These are phyloP conservation scores for Diprion similis DNA, from an alignment of 1,140 invertebrate genomes.

Conservation along the genomic window DNA sequence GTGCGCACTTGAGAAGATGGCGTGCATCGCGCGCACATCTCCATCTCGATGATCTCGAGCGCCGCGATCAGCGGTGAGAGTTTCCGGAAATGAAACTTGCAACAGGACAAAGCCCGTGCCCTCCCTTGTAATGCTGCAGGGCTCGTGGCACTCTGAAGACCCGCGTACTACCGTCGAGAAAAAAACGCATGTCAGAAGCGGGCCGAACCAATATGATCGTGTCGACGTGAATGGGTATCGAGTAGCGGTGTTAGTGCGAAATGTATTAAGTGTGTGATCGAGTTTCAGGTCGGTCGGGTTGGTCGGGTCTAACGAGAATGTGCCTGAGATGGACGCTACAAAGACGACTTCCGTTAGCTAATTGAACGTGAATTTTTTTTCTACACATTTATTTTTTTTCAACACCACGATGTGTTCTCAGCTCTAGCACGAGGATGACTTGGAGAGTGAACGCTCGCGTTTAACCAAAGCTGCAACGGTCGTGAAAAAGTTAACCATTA, in stretches of 20 bases:
- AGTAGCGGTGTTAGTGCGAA: background rate
- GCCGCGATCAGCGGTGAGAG: background rate
- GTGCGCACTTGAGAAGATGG: background rate
- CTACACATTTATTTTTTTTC: background rate
- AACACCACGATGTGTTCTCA: background rate
- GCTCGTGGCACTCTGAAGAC: slow-evolving; percentile 15
- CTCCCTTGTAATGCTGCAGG: slow-evolving; percentile 27
- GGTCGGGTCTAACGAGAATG: slow-evolving; percentile 22
- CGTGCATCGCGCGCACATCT: background rate
- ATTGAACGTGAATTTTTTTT: slow-evolving; percentile 36
- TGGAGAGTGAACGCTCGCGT: background rate
- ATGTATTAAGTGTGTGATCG: background rate
- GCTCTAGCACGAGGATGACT: background rate
- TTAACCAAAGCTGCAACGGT: background rate
- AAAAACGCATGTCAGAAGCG: background rate
- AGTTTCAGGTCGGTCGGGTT: background rate
- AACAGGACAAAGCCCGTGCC: slow-evolving; percentile 31
- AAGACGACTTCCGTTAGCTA: slow-evolving; percentile 37
- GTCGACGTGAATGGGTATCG: background rate
- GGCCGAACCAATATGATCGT: background rate
- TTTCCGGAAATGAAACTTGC: slow-evolving; percentile 31
- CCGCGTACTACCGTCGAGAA: background rate
- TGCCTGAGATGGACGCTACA: slow-evolving; percentile 41
- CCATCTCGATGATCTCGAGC: background rate
- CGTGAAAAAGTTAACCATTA: background rate